Percentiles rank a stretch among this genome's conserved stretches.
Conservation (phyloP, 2,113 vertebrate species). For the Alouatta palliata region DNA sequence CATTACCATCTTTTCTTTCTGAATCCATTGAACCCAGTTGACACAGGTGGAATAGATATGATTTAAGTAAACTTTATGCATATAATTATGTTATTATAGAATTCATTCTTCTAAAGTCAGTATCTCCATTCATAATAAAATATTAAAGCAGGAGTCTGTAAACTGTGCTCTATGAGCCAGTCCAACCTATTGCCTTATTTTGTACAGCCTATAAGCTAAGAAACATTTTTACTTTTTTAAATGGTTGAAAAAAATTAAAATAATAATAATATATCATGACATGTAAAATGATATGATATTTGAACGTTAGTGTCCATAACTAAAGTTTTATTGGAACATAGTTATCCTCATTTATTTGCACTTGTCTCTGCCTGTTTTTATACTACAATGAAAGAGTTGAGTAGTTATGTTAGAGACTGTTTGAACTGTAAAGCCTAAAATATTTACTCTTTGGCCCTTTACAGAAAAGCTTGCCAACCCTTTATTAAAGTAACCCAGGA, state of each 20-base stretch:
- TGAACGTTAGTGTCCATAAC: background rate
- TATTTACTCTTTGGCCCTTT: background rate
- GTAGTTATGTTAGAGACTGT: background rate
- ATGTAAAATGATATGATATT: background rate
- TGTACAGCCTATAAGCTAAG: background rate
- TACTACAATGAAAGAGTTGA: background rate
- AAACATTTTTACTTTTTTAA: background rate
- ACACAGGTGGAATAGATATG: background rate
- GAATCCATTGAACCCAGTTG: background rate
- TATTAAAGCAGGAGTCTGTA: background rate
- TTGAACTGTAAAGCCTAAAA: background rate
- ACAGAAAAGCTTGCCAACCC: background rate
- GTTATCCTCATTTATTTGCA: background rate
- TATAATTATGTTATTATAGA: background rate
- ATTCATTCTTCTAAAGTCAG: background rate
- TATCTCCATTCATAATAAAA: background rate
- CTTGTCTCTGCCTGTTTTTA: background rate
- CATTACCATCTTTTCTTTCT: background rate
- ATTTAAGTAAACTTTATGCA: background rate
- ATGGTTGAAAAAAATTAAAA: background rate
- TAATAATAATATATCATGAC: background rate
- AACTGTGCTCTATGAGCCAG: background rate
- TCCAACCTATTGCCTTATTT: background rate
- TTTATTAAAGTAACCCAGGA: background rate
- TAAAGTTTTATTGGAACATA: background rate